Conservation (phyloP, 2,797 vertebrate species). For the Falco cherrug region DNA sequence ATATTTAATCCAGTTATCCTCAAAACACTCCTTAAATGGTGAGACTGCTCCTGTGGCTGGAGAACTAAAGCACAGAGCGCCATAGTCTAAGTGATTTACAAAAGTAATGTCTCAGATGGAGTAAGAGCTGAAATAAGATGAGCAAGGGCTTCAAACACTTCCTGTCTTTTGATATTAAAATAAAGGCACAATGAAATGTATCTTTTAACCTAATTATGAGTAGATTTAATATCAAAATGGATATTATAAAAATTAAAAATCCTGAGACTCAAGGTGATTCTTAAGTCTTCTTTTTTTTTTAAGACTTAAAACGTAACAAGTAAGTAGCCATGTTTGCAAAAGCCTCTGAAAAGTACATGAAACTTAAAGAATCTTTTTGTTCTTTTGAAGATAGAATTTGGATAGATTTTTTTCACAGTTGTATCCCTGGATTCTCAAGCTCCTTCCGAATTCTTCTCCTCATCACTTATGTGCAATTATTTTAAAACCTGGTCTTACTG, state of each 20-base stretch:
- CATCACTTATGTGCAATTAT: not conserved
- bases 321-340: not conserved
- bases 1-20: not conserved
- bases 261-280: not conserved
- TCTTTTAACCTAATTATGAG: not conserved
- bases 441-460: not conserved
- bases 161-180: constrained; percentile 13
- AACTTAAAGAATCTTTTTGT: not conserved
- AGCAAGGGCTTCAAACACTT: constrained; percentile 1
- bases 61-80: not conserved
- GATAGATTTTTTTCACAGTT: not conserved
- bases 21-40: not conserved
- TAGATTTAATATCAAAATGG: not conserved
- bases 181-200: not conserved
- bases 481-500: not conserved
- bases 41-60: not conserved
- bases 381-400: not conserved
- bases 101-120: not conserved
- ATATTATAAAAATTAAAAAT: not conserved
- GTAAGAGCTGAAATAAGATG: not conserved
- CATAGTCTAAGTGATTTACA: not conserved
- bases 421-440: not conserved
- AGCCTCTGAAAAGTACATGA: not conserved
- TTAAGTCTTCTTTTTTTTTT: not conserved
- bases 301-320: not conserved